These are phyloP conservation scores for Proisotoma minuta DNA, from an alignment of 2,888 invertebrate genomes.

Conservation along the genomic window DNA sequence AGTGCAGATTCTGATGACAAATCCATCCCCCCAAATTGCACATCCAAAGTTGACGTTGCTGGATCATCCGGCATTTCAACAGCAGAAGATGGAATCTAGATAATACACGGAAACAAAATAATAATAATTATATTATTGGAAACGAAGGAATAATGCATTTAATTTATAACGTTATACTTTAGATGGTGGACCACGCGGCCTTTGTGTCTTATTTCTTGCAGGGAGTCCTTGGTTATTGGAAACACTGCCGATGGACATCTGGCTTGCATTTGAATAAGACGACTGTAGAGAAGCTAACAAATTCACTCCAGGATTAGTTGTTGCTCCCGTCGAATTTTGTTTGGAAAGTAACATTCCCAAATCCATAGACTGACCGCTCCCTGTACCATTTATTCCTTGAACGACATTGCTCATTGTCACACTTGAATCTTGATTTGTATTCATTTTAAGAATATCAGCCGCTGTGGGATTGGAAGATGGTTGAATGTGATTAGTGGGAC, in stretches of 20 bases:
- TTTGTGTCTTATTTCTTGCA: slow-evolving; percentile 42
- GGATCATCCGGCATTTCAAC: slow-evolving; percentile 95
- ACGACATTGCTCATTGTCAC: slow-evolving; percentile 41
- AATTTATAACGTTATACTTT: slow-evolving; percentile 30
- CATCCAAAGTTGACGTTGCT: slow-evolving; percentile 68
- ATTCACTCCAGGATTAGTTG: slow-evolving; percentile 41
- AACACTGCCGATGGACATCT: slow-evolving; percentile 27
- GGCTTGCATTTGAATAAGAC: slow-evolving; percentile 38
- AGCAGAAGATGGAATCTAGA: slow-evolving; percentile 82
- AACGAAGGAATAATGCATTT: background rate
- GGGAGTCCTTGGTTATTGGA: slow-evolving; percentile 42
- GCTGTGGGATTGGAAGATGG: slow-evolving; percentile 27
- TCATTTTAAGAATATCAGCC: slow-evolving; percentile 36
- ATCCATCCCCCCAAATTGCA: slow-evolving; percentile 88
- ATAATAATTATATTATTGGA: background rate
- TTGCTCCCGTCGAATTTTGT: slow-evolving; percentile 29
- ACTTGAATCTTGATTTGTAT: slow-evolving; percentile 28
- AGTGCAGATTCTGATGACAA: slow-evolving; percentile 55
- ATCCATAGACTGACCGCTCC: slow-evolving; percentile 38
- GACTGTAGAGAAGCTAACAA: slow-evolving; percentile 45
- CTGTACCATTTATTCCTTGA: slow-evolving; percentile 22
- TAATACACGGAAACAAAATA: slow-evolving; percentile 16
- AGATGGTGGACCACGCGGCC: slow-evolving; percentile 37
- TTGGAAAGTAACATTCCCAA: slow-evolving; percentile 41
- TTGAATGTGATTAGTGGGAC: slow-evolving; percentile 25